Conservation (phyloP, 2,113 vertebrate genomes). For the Illadopsis cleaveri region DNA sequence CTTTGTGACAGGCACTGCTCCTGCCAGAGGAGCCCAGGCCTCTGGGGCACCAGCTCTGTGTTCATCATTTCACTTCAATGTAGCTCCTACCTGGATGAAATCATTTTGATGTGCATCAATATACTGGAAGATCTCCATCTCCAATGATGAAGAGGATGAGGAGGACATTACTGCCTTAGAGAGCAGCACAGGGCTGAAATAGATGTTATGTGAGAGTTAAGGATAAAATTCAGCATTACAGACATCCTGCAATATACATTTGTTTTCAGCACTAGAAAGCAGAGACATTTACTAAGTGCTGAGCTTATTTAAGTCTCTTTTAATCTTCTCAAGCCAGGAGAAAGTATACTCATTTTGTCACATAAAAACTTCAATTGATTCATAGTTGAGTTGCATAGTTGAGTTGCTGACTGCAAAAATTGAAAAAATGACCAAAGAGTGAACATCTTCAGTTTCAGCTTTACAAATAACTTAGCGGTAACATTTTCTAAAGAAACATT, state of each 20-base stretch:
- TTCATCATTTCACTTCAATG: neutral
- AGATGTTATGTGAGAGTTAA: neutral
- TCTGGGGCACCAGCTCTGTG: neutral
- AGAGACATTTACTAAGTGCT: neutral
- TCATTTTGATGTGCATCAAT: conserved; percentile 67
- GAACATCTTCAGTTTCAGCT: neutral
- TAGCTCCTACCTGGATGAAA: conserved; percentile 64
- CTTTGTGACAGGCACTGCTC: neutral
- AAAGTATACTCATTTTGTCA: neutral
- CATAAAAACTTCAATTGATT: neutral
- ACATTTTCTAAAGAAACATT: neutral
- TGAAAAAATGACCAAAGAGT: neutral
- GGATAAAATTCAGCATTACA: neutral
- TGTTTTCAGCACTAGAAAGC: neutral
- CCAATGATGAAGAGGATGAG: neutral
- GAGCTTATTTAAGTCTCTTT: neutral
- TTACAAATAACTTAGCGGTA: neutral
- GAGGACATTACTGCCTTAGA: neutral
- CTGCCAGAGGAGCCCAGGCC: neutral
- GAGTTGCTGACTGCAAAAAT: neutral
- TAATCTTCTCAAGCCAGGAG: neutral
- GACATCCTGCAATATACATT: neutral
- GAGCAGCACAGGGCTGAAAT: neutral
- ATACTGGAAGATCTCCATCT: conserved; percentile 55
- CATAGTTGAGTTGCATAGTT: neutral